These are phyloP conservation scores for Leptopilina syphax DNA, from an alignment of 2,888 invertebrate genomes.

Conservation along the genomic window DNA sequence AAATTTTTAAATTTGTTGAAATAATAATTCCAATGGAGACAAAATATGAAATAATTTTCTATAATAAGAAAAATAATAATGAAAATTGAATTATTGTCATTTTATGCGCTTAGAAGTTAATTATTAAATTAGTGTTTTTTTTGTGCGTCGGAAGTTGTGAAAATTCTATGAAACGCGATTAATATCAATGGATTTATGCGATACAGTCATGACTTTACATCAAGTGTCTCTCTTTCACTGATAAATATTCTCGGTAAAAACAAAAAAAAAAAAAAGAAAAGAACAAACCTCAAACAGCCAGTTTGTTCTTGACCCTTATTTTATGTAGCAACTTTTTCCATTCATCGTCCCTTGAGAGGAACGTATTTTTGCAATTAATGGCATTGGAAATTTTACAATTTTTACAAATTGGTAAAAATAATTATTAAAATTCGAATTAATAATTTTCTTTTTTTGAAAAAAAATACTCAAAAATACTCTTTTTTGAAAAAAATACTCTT, in stretches of 20 bases:
- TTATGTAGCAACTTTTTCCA: not conserved
- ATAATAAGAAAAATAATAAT: too few species aligned
- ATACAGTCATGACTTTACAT: not conserved
- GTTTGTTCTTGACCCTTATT: slow-evolving; percentile 40
- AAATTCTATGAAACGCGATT: slow-evolving; percentile 17
- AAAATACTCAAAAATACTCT: too few species aligned
- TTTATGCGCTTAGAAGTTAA: too few species aligned
- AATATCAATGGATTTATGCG: slow-evolving; percentile 16
- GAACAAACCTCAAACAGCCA: slow-evolving; percentile 10
- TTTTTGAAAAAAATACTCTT: too few species aligned
- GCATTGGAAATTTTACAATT: too few species aligned
- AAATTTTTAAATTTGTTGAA: too few species aligned
- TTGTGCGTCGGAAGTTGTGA: slow-evolving; percentile 5
- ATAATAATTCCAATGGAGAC: too few species aligned
- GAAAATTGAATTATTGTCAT: too few species aligned
- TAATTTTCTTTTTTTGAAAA: too few species aligned
- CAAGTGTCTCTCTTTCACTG: slow-evolving; percentile 25
- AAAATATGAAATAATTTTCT: too few species aligned
- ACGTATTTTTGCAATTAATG: not conserved
- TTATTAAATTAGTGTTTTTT: not conserved
- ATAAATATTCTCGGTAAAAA: slow-evolving; percentile 34
- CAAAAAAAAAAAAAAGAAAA: not conserved
- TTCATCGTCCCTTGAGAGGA: not conserved
- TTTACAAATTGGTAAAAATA: too few species aligned
- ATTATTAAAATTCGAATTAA: too few species aligned